phyloP scores from a whole-genome alignment of 2,113 vertebrate genomes.

The Eublepharis macularius region DNA sequence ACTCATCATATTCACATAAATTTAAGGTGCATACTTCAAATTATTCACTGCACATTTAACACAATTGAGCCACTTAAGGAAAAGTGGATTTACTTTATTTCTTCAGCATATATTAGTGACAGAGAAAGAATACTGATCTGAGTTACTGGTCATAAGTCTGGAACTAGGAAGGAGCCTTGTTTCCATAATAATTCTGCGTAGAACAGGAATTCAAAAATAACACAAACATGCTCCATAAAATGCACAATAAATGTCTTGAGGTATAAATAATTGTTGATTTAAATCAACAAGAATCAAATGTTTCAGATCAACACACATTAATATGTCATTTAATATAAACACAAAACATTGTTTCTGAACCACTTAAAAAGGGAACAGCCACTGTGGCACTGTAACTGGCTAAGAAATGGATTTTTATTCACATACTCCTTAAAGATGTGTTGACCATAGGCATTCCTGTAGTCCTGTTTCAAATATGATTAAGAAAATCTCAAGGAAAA shows the following conservation, averaged over 20 bases:
- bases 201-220: background rate
- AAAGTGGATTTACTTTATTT: background rate
- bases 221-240: background rate
- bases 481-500: background rate
- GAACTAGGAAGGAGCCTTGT: background rate
- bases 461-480: background rate
- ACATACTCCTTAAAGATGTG: background rate
- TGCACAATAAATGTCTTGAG: background rate
- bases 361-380: background rate
- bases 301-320: background rate
- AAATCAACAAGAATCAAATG: background rate
- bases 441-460: background rate
- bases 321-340: background rate
- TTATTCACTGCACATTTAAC: background rate
- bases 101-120: background rate
- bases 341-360: constrained; percentile 5
- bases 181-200: background rate
- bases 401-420: background rate
- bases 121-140: background rate
- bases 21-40: constrained; percentile 14
- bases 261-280: background rate
- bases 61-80: background rate
- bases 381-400: background rate
- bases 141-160: background rate
- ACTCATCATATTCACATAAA: constrained; percentile 5